Conservation (phyloP, 1,140 invertebrate genomes). For the Bombus pascuorum region DNA sequence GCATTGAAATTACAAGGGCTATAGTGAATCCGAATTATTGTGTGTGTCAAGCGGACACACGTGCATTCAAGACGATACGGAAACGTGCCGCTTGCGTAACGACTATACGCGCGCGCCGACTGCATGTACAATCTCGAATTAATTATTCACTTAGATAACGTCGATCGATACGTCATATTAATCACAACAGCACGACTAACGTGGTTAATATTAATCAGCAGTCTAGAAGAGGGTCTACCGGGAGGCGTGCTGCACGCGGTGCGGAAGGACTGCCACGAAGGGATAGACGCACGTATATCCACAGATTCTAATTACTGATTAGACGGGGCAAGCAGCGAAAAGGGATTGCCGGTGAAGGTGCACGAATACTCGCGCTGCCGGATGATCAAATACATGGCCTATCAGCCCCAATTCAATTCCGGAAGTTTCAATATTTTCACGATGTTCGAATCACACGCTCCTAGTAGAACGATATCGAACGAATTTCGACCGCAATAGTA, state of each 20-base stretch:
- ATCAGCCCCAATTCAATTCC: slow-evolving; percentile 14
- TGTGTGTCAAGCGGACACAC: slow-evolving; percentile 35
- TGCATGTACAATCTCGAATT: slow-evolving; percentile 66
- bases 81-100: slow-evolving; percentile 49
- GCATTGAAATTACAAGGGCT: slow-evolving; percentile 33
- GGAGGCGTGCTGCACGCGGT: slow-evolving; percentile 33
- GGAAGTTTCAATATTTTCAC: slow-evolving; percentile 31
- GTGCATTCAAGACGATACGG: slow-evolving; percentile 48
- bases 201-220: slow-evolving; percentile 72
- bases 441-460: background rate
- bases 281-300: slow-evolving; percentile 52
- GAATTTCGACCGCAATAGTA: too few species aligned
- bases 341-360: slow-evolving; percentile 39
- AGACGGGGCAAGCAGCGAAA: slow-evolving; percentile 56
- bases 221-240: slow-evolving; percentile 55
- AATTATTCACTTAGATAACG: slow-evolving; percentile 71
- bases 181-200: slow-evolving; percentile 67
- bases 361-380: slow-evolving; percentile 13
- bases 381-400: slow-evolving; percentile 43
- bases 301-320: slow-evolving; percentile 76
- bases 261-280: slow-evolving; percentile 46
- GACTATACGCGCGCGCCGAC: slow-evolving; percentile 40
- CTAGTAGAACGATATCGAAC: background rate
- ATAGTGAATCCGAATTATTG: slow-evolving; percentile 16
- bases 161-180: slow-evolving; percentile 69